Evolutionary conservation across 2,113 vertebrate genomes (phyloP).

Genomic region (Osmerus eperlanus): DNA sequence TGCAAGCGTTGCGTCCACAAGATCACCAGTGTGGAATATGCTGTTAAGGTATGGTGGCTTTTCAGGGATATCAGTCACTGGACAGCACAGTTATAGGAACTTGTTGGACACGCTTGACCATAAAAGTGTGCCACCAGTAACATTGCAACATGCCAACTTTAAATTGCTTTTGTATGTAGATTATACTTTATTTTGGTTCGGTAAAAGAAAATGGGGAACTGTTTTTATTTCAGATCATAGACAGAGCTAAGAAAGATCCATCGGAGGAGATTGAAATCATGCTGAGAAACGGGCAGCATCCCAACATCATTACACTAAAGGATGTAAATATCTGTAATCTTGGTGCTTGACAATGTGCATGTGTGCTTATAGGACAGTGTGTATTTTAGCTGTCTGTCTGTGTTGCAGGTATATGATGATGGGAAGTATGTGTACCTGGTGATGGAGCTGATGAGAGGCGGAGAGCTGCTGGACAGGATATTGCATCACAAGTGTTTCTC

Average conservation of each 20-base stretch:
- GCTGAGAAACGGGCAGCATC: slow-evolving; percentile 8
- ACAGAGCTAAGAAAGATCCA: slow-evolving; percentile 7
- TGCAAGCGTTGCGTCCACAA: slow-evolving; percentile 88
- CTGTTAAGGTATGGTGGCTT: slow-evolving; percentile 81
- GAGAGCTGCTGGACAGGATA: slow-evolving; percentile 88
- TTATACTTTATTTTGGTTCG: too few relatives aligned
- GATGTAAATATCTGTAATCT: not conserved
- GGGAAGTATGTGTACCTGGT: slow-evolving; percentile 87
- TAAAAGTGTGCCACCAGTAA: too few relatives aligned
- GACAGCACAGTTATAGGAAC: not conserved
- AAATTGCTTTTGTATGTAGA: too few relatives aligned
- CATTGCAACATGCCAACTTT: too few relatives aligned
- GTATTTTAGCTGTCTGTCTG: slow-evolving; percentile 47
- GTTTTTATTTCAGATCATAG: slow-evolving; percentile 5
- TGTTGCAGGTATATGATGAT: slow-evolving; percentile 86
- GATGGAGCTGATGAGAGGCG: slow-evolving; percentile 89
- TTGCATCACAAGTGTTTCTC: slow-evolving; percentile 84
- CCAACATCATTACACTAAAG: slow-evolving; percentile 12
- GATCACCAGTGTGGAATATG: slow-evolving; percentile 87
- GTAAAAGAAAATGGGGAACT: not conserved
- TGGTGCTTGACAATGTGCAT: not conserved
- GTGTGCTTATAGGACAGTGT: not conserved
- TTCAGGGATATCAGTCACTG: not conserved
- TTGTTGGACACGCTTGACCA: not conserved
- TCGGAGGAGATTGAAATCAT: slow-evolving; percentile 10